Percentiles rank a stretch among this genome's conserved stretches.
These are phyloP conservation scores for Polymixis lichenea DNA, from an alignment of 2,888 invertebrate species.

Conservation along the genomic window DNA sequence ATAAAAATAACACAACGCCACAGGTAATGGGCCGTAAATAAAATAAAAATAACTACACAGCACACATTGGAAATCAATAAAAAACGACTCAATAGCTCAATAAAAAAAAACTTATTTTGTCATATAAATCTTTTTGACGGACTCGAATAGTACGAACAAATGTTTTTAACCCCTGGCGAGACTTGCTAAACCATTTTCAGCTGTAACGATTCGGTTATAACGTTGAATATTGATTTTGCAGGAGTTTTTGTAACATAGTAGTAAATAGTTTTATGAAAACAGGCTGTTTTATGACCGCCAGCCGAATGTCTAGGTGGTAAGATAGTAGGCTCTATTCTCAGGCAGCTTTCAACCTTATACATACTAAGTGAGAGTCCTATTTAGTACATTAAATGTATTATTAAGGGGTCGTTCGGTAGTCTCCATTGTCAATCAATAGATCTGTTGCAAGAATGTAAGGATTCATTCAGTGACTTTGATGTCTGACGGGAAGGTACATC, in stretches of 20 bases:
- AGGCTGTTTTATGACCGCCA: slow-evolving; percentile 76
- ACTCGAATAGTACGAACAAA: slow-evolving; percentile 67
- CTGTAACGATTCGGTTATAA: slow-evolving; percentile 14
- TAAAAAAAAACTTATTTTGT: slow-evolving; percentile 77
- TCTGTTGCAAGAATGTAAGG: slow-evolving; percentile 67
- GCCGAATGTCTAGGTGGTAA: slow-evolving; percentile 75
- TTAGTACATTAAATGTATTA: slow-evolving; percentile 28
- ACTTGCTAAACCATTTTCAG: slow-evolving; percentile 24
- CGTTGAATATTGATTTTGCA: slow-evolving; percentile 45
- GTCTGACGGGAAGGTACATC: slow-evolving; percentile 47
- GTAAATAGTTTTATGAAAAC: slow-evolving; percentile 80
- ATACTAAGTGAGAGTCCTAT: background rate
- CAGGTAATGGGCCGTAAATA: slow-evolving; percentile 68
- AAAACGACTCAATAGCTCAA: slow-evolving; percentile 67
- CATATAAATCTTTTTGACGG: slow-evolving; percentile 79
- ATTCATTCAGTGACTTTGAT: slow-evolving; percentile 73
- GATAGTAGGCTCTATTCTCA: slow-evolving; percentile 55
- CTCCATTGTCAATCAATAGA: slow-evolving; percentile 68
- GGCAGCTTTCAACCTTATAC: slow-evolving; percentile 35
- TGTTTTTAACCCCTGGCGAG: slow-evolving; percentile 59
- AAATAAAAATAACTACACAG: slow-evolving; percentile 66
- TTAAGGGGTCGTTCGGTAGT: slow-evolving; percentile 64
- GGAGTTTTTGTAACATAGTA: slow-evolving; percentile 67
- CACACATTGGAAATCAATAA: slow-evolving; percentile 70
- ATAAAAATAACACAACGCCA: slow-evolving; percentile 66